Conservation (phyloP, 1,140 invertebrate species). For the Vanessa tameamea region DNA sequence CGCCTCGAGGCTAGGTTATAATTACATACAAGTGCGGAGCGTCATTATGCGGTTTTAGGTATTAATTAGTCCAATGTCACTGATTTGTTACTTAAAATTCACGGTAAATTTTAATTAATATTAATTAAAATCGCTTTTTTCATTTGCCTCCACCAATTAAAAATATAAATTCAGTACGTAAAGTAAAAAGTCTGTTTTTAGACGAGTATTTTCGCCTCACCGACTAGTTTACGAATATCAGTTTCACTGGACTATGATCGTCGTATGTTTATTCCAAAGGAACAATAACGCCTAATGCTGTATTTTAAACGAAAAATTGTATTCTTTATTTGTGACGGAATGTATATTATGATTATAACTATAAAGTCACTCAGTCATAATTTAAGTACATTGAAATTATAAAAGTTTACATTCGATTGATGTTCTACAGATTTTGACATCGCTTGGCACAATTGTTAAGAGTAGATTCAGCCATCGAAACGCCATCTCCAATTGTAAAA, state of each 20-base stretch:
- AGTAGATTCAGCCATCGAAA: conserved; percentile 20
- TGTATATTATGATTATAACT: conserved; percentile 11
- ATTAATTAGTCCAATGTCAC: conserved; percentile 17
- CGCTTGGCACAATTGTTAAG: conserved; percentile 14
- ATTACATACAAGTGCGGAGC: background rate
- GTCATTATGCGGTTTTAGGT: background rate
- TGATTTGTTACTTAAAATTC: conserved; percentile 15
- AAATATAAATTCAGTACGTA: conserved; percentile 6
- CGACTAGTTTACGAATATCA: conserved; percentile 12
- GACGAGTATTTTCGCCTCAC: conserved; percentile 2
- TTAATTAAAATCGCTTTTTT: conserved; percentile 11
- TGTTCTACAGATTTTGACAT: background rate
- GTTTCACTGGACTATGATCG: conserved; percentile 7
- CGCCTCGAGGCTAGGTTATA: background rate
- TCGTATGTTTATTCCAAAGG: conserved; percentile 17
- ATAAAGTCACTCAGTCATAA: conserved; percentile 25
- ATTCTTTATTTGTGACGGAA: conserved; percentile 20
- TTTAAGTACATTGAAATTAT: conserved; percentile 26
- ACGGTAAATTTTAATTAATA: conserved; percentile 3
- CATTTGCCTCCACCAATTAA: conserved; percentile 11
- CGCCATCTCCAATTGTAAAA: conserved; percentile 7
- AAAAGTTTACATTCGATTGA: conserved; percentile 15
- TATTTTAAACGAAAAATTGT: conserved; percentile 9
- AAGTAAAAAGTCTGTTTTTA: background rate
- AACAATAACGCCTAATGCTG: conserved; percentile 16